These are phyloP conservation scores for Aporophyla lueneburgensis DNA, from an alignment of 2,888 invertebrate species.

Conservation along the genomic window DNA sequence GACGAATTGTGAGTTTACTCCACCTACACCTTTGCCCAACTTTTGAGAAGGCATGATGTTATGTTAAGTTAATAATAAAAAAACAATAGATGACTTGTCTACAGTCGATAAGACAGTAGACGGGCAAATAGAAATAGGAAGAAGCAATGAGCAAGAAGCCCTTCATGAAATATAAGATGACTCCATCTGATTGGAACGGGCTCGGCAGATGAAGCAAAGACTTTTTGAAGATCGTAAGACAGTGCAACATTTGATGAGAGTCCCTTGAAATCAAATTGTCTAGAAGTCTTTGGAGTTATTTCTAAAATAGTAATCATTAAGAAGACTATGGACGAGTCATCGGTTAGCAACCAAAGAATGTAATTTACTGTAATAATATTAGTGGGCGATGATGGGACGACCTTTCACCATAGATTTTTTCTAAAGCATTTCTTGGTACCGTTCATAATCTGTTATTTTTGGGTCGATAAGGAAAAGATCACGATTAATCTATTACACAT, in stretches of 20 bases:
- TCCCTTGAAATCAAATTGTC: not conserved
- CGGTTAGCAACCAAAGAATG: not conserved
- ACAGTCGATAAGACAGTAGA: not conserved
- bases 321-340: not conserved
- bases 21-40: too few relatives aligned
- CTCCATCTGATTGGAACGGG: not conserved
- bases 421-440: slow-evolving; percentile 21
- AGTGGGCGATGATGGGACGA: slow-evolving; percentile 8
- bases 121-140: not conserved
- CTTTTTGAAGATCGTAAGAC: not conserved
- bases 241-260: not conserved
- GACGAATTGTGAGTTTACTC: too few relatives aligned
- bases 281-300: not conserved
- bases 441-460: slow-evolving; percentile 37
- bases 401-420: slow-evolving; percentile 44
- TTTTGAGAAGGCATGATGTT: too few relatives aligned
- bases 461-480: slow-evolving; percentile 21
- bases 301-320: slow-evolving; percentile 4
- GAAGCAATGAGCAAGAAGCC: not conserved
- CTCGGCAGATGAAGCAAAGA: not conserved
- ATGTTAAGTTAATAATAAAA: too few relatives aligned
- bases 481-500: slow-evolving; percentile 14
- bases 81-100: too few relatives aligned
- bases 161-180: not conserved
- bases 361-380: slow-evolving; percentile 47